These are phyloP conservation scores for Eubucco bourcierii DNA, from an alignment of 2,113 vertebrate genomes.

Conservation along the genomic window DNA sequence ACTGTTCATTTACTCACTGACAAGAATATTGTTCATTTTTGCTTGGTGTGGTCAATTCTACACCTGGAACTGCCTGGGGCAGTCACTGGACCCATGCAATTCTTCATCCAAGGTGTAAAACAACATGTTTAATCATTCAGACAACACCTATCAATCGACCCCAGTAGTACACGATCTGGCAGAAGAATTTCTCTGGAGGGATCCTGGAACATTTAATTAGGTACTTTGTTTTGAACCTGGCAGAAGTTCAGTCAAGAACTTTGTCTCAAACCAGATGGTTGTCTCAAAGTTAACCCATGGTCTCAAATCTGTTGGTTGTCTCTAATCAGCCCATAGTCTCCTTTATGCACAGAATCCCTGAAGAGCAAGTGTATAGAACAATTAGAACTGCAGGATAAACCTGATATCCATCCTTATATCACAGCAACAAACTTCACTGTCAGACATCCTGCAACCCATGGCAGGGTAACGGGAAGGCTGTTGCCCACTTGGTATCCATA, in stretches of 20 bases:
- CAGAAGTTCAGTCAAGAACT: neutral
- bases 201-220: too few relatives aligned
- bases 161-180: neutral
- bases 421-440: neutral
- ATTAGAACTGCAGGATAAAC: neutral
- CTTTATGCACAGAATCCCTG: neutral
- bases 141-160: rapidly evolving
- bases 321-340: neutral
- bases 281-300: neutral
- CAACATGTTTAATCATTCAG: neutral
- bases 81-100: neutral
- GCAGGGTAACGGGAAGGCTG: neutral
- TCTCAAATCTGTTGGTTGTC: neutral
- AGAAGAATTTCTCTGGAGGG: neutral
- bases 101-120: neutral
- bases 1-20: too few relatives aligned
- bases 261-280: neutral
- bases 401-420: neutral
- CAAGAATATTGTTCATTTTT: neutral
- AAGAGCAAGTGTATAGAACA: neutral
- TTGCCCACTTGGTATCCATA: neutral
- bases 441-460: too few relatives aligned
- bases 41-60: neutral
- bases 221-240: neutral
- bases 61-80: neutral